phyloP scores from a whole-genome alignment of 2,888 invertebrate species.

The Meganola albula region DNA sequence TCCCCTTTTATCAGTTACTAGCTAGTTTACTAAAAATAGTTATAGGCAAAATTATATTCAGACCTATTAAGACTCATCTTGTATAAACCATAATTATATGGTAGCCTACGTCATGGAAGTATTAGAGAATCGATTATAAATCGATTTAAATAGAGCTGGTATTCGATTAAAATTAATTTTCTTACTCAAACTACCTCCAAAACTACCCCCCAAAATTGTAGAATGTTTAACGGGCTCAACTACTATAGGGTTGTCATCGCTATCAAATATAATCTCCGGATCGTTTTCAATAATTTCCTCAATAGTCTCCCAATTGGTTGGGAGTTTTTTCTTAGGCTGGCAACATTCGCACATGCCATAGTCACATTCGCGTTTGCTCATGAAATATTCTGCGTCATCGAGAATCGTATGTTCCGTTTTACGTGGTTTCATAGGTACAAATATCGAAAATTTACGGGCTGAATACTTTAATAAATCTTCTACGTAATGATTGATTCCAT shows the following conservation, averaged over 20 bases:
- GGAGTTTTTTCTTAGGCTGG: conserved; percentile 40
- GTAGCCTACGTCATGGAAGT: conserved; percentile 29
- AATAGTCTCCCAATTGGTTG: conserved; percentile 60
- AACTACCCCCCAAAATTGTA: conserved; percentile 23
- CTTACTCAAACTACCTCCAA: conserved; percentile 34
- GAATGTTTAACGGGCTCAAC: conserved; percentile 43
- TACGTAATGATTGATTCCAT: conserved; percentile 39
- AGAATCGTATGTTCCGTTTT: conserved; percentile 54
- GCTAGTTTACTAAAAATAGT: no score
- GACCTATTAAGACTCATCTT: no score
- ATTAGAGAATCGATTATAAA: conserved; percentile 46
- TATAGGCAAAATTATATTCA: no score
- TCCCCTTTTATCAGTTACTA: no score
- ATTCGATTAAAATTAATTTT: conserved; percentile 41
- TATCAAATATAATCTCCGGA: conserved; percentile 69
- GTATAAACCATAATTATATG: no score
- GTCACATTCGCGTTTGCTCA: conserved; percentile 64
- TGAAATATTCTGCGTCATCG: conserved; percentile 60
- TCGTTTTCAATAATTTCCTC: conserved; percentile 71
- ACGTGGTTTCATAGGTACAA: conserved; percentile 38
- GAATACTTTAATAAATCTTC: conserved; percentile 58
- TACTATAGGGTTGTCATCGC: conserved; percentile 58
- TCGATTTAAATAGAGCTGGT: conserved; percentile 45
- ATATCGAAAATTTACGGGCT: conserved; percentile 58
- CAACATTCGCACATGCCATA: conserved; percentile 66